Base-by-base conservation (phyloP, 2,888 invertebrate species). In the Mellilla xanthometata region DNA sequence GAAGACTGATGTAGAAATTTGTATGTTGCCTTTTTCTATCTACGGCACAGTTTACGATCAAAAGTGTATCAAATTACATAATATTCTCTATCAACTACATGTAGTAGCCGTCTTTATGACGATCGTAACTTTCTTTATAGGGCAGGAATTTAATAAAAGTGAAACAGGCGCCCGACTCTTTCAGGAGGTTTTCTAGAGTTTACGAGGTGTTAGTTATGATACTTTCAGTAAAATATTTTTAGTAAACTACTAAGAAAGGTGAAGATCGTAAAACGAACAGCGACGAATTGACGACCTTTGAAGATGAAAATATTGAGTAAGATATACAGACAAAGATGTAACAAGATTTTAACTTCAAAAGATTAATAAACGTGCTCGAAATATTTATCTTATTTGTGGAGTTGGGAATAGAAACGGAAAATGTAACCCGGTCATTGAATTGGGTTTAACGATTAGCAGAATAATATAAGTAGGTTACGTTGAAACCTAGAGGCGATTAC, bases 131-230 rank as follows among this genome's bases (percentile, higher is more conserved):
- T 11, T 24, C 12, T 47, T 41, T 42, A 34, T 41, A 41, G 41
- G 33, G 31, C 41, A 28, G 40, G 36, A 33, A 41, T 41, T 29
- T 41, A 45, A 44, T 42, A 38, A 26, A 42, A 54, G 38, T 36
- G 36, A 49, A 54, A 46, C 39, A 41, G 32, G n/a, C n/a, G n/a
- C 39, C 34, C 36, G 45, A 29, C n/a, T n/a, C 34, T 40, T 32
- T 38, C 42, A 29, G 19, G 35, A n/a, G 23, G 44, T 49, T 56
- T 60, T 44, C 52, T 52, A 60, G 54, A 57, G 33, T 62, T 68
- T 67, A 64, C 54, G 60, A 54, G 39, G 42, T 52, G 49, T 54
- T 51, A 52, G 39, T 29, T 39, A 19, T 12, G 28, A 7, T 24
- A n/a, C 24, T 24, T 34, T 49, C 50, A 49, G 50, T 56, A 55